Evolutionary conservation across 1,140 invertebrate genomes (phyloP), one percentile per base, ranked within the genome.

Genomic region (Triops cancriformis): DNA sequence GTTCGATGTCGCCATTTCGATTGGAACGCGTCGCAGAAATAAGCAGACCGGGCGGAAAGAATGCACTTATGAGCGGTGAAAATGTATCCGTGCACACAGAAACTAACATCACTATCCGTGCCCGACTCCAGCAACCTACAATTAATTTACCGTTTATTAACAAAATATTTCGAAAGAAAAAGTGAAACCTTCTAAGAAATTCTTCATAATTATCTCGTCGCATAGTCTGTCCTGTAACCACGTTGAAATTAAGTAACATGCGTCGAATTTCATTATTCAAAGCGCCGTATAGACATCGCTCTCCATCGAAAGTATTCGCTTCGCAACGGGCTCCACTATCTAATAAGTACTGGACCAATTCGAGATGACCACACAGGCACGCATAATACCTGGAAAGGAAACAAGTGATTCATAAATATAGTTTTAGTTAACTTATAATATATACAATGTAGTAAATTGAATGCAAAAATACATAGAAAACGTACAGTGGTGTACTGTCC

Each of bases 281-380:
- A 28, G 88, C 87, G 26, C 88, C 88, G 82, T 89, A 89, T 11
- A 89, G 79, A 82, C 88, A 88, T 41, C 88, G 81, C 81, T 89
- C 88, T 1, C 88, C 88, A 83, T 89, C 88, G 84, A 89, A 89
- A 26, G 88, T 88, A 79, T 88, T 88, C 1, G 86, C 86, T 79
- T 89, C 87, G 84, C 88, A 89, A 73, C 84, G 81, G 9, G 88
- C 88, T 43, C 88, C 87, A 83, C 85, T 84, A 74, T 85, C 85
- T 12, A 89, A 82, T 9, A 89, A 81, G 81, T 87, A 89, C 76
- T 86, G 81, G 0, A 88, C 88, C 23, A 89, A 72, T 41, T 86
- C 84, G 45, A 82, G 80, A 81, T 89, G 87, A 9, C 88, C 88
- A 85, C 88, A 89, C 9, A 88, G 80, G 82, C 87, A 88, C 1